A percentile compares a stretch with the other conserved stretches of the same genome.
These are phyloP conservation scores for Mesoclemmys tuberculata DNA, from an alignment of 2,113 vertebrate genomes.

Conservation along the genomic window DNA sequence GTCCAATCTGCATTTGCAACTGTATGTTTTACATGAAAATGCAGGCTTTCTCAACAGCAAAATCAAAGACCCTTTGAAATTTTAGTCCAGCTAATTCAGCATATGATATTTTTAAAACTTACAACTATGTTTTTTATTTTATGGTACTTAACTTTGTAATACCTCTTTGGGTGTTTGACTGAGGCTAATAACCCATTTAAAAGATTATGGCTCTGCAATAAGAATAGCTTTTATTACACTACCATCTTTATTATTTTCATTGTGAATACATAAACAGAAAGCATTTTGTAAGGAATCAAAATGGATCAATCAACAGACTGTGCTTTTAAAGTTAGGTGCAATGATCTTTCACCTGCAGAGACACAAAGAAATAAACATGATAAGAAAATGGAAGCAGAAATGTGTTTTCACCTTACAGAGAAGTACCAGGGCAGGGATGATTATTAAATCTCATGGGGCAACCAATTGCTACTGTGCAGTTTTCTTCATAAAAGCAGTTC, in stretches of 20 bases:
- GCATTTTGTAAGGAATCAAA: not conserved
- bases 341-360: not conserved
- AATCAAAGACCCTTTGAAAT: not conserved
- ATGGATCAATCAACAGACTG: not conserved
- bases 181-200: not conserved
- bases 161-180: not conserved
- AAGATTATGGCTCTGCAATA: not conserved
- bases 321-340: not conserved
- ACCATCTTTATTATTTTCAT: not conserved
- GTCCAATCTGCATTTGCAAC: accelerated
- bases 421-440: not conserved
- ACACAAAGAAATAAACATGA: not conserved
- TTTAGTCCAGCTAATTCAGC: not conserved
- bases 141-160: not conserved
- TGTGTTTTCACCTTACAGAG: not conserved
- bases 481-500: not conserved
- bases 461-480: not conserved
- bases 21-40: not conserved
- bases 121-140: not conserved
- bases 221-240: not conserved
- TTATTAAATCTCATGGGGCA: not conserved
- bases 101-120: not conserved
- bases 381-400: not conserved
- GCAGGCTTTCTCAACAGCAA: not conserved
- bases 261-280: not conserved